Conservation (phyloP, 1,140 invertebrate genomes). For the Ostrea edulis region DNA sequence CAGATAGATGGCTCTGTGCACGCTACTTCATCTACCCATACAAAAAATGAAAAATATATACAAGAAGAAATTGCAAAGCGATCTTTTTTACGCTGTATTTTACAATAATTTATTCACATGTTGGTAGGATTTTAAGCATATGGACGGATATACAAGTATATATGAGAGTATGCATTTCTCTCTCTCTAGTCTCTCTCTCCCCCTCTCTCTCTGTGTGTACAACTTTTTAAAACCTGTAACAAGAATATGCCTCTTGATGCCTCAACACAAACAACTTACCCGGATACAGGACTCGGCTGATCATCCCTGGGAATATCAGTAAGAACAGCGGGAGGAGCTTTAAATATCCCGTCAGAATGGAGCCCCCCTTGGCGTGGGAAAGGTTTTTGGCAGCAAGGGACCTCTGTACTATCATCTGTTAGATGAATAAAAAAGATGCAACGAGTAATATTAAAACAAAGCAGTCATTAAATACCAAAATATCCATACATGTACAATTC, state of each 20-base stretch:
- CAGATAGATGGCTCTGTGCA: slow-evolving; percentile 80
- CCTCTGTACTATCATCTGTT: slow-evolving; percentile 82
- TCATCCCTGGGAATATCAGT: slow-evolving; percentile 82
- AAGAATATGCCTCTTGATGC: neutral
- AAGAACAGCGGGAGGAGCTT: slow-evolving; percentile 82
- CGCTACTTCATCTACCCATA: slow-evolving; percentile 77
- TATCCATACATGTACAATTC: neutral
- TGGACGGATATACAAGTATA: too few species aligned
- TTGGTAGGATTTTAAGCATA: too few species aligned
- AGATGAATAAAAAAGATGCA: neutral
- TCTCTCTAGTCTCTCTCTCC: too few species aligned
- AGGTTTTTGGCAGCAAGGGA: slow-evolving; percentile 81
- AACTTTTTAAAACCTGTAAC: too few species aligned
- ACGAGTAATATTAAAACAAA: neutral
- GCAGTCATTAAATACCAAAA: neutral
- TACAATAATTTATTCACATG: too few species aligned
- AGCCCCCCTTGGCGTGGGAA: slow-evolving; percentile 81
- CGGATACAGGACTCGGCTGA: slow-evolving; percentile 79
- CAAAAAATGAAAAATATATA: neutral
- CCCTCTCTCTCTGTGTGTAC: too few species aligned
- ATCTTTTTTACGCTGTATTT: too few species aligned
- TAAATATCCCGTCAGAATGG: slow-evolving; percentile 80
- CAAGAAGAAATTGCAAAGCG: too few species aligned
- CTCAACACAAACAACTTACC: slow-evolving; percentile 61
- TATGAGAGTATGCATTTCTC: too few species aligned